Evolutionary conservation across 2,113 vertebrate species (phyloP), one percentile per base, ranked within the genome.

Genomic region (Cyanistes caeruleus): DNA sequence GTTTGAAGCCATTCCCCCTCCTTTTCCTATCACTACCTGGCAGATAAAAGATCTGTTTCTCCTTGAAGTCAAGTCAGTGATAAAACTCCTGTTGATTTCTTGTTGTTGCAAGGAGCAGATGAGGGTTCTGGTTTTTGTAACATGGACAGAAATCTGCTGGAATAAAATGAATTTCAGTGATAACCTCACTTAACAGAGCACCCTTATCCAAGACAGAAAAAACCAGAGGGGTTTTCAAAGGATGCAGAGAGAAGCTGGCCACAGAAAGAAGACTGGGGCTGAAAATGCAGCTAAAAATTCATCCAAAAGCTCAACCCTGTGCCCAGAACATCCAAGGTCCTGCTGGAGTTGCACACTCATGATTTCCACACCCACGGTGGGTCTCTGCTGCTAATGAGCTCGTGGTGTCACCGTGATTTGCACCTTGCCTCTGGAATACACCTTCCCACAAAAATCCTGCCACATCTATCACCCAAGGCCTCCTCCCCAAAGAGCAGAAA

Each of bases 401-500:
- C 8, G 1, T 13, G 63, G 15, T 6, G 22, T 9, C 11, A 2
- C 0, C 10, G 3, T 37, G 68, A 77, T 56, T 53, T 72, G 68
- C 80, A 25, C 10, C 0, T 21, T n/a, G 33, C 15, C 74, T 87
- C 81, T 35, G 37, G 33, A 60, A 84, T 5, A 44, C 3, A 20
- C 62, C 84, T 93, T 27, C 82, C 81, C 67, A 56, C 52, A 31
- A 55, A 59, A 49, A 5, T 4, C 73, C 84, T 44, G 62, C 82
- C 60, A 3, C 12, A 3, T 13, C 2, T 0, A 10, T 28, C 39
- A 31, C 6, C 4, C 59, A 41, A 68, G 7, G 41, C n/a, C 30
- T 48, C 44, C 58, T 37, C 59, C 48, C 9, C 37, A 33, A 41
- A 55, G 10, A 7, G 15, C 46, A 51, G 9, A 13, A 58, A 85